Percentiles rank a stretch among this genome's conserved stretches.
Conservation (phyloP, 2,797 vertebrate genomes). For the Clarias fuscus region DNA sequence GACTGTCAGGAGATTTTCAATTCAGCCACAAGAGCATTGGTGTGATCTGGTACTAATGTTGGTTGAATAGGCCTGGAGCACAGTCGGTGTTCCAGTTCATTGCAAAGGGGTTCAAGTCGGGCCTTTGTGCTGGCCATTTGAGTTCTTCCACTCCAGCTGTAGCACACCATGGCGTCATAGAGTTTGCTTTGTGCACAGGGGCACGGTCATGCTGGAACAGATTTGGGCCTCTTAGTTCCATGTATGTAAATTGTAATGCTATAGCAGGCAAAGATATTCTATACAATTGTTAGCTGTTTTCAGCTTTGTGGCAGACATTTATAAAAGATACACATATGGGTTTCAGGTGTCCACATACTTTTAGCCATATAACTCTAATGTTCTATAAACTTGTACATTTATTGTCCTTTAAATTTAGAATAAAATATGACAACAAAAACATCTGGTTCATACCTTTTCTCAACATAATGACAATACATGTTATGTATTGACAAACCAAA, state of each 20-base stretch:
- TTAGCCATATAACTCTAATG: not conserved
- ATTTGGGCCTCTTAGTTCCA: not conserved
- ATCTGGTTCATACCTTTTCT: constrained; percentile 25
- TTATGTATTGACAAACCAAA: constrained; percentile 16
- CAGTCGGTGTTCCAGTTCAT: no score
- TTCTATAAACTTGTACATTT: not conserved
- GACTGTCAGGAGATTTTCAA: no score
- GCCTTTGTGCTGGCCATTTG: no score
- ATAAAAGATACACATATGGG: not conserved
- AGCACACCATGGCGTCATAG: not conserved
- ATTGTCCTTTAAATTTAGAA: not conserved
- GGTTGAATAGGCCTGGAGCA: no score
- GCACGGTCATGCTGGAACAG: not conserved
- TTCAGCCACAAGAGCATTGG: no score
- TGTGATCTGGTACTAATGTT: no score
- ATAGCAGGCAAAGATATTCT: not conserved
- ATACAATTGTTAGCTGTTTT: no score
- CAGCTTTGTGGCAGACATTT: not conserved
- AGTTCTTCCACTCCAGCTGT: not conserved
- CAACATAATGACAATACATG: not conserved
- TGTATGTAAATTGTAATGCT: no score
- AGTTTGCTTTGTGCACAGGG: not conserved
- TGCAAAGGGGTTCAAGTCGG: no score
- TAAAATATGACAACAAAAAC: not conserved
- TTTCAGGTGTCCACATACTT: not conserved